phyloP scores from a whole-genome alignment of 2,888 invertebrate species.

The Charanyca ferruginea region DNA sequence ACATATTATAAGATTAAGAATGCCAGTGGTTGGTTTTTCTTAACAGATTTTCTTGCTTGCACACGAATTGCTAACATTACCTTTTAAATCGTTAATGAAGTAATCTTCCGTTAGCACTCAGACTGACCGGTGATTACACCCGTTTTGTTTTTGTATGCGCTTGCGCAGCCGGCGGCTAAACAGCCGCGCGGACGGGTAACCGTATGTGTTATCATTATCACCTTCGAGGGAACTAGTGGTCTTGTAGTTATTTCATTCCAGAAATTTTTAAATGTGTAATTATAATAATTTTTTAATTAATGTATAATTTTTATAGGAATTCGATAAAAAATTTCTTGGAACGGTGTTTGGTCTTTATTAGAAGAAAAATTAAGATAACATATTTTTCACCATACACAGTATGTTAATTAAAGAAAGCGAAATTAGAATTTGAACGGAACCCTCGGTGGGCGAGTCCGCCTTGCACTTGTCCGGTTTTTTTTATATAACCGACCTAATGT shows the following conservation, averaged over 20 bases:
- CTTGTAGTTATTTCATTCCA: constrained; percentile 21
- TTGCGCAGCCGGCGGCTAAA: constrained; percentile 20
- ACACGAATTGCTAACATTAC: constrained; percentile 8
- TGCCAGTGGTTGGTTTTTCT: background rate
- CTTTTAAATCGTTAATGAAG: constrained; percentile 48
- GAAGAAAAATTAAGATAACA: too few relatives aligned
- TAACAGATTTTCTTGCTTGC: background rate
- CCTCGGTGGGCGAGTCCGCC: too few relatives aligned
- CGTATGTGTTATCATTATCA: constrained; percentile 56
- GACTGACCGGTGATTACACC: constrained; percentile 46
- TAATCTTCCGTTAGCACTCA: constrained; percentile 44
- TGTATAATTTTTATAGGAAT: too few relatives aligned
- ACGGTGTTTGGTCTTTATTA: too few relatives aligned
- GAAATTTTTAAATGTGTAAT: background rate
- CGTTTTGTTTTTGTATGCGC: constrained; percentile 46
- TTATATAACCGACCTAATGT: too few relatives aligned
- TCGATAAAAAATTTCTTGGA: too few relatives aligned
- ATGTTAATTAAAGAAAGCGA: too few relatives aligned
- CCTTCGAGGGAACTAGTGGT: constrained; percentile 29
- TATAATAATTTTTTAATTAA: too few relatives aligned
- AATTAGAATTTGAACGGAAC: too few relatives aligned
- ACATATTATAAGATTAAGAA: background rate
- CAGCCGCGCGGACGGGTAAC: constrained; percentile 39
- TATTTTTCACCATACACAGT: too few relatives aligned
- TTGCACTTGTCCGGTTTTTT: too few relatives aligned